Conservation (phyloP, 1,140 invertebrate species). For the Stenopsyche tienmushanensis region DNA sequence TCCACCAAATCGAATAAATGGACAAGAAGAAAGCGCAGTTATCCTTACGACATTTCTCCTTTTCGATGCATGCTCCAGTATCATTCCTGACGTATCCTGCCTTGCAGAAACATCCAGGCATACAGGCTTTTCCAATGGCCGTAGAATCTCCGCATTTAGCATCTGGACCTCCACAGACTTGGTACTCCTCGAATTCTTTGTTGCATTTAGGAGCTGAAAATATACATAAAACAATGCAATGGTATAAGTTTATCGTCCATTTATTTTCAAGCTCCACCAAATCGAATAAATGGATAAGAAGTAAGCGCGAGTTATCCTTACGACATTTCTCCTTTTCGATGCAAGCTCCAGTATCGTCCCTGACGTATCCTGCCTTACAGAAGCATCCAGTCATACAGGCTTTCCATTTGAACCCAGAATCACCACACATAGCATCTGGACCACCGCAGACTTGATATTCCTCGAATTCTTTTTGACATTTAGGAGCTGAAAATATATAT, state of each 20-base stretch:
- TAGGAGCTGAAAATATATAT: not conserved
- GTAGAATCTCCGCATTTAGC: not conserved
- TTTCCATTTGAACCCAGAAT: not conserved
- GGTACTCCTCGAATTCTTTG: not conserved
- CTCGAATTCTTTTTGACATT: not conserved
- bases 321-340: not conserved
- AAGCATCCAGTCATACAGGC: not conserved
- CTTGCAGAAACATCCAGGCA: conserved; percentile 1
- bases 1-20: no score
- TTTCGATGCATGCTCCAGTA: not conserved
- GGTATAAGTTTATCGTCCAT: no score
- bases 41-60: conserved; percentile 6
- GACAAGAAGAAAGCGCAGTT: no score
- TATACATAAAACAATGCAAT: no score
- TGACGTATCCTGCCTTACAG: conserved; percentile 18
- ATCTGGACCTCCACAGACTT: not conserved
- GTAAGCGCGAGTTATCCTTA: no score
- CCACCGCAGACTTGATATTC: not conserved
- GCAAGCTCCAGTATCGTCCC: conserved; percentile 14
- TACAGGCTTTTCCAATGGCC: not conserved
- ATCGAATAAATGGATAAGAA: no score
- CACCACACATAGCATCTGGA: not conserved
- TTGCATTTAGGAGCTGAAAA: not conserved
- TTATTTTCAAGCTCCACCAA: no score
- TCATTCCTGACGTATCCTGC: conserved; percentile 7